Base-by-base conservation (phyloP, 2,113 vertebrate genomes). In the Pantherophis guttatus region DNA sequence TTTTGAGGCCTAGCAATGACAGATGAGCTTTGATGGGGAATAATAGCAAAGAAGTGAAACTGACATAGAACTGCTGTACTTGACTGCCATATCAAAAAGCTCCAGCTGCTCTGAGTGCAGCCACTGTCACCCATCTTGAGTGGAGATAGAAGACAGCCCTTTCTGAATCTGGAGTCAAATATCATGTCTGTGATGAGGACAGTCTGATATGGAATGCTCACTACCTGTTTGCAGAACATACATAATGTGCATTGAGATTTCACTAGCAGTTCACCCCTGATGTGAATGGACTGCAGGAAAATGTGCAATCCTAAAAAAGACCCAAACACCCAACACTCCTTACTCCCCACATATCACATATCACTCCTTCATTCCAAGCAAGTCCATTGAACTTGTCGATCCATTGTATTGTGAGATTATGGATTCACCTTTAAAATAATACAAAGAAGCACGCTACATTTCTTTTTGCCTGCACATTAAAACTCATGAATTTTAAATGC, bases 21-120 rank as follows among this genome's bases (percentile, higher is more conserved):
- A 94, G 96, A 97, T 97, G 96, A 97, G 96, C 96, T 96, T 97
- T 97, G 95, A 96, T 92, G 95, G 94, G 95, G 95, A 97, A 96
- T 97, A 96, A 96, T 95, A 97, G 96, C 95, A 96, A 26, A 50
- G 87, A 96, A 97, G 97, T 97, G 97, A 96, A 97, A 94, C 24
- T 96, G 96, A 97, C 95, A 95, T 65, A 94, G 93, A n/a, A 44
- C 96, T 96, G 95, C 96, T 97, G 97, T 95, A 92, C 92, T 1
- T 17, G 90, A 93, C 93, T 39, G 23, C 44, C 59, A 94, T 95
- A 96, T 96, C 94, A 97, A 97, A 97, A 95, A 0, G 0, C 90
- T 93, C 96, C 5, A 62, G 89, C 94, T 92, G 88, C 91, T 92
- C 92, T 92, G 93, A 6, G 91, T 0, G 0, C 58, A 96, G 92